Evolutionary conservation across 2,113 vertebrate species (phyloP).

Genomic region (Vanacampus margaritifer): DNA sequence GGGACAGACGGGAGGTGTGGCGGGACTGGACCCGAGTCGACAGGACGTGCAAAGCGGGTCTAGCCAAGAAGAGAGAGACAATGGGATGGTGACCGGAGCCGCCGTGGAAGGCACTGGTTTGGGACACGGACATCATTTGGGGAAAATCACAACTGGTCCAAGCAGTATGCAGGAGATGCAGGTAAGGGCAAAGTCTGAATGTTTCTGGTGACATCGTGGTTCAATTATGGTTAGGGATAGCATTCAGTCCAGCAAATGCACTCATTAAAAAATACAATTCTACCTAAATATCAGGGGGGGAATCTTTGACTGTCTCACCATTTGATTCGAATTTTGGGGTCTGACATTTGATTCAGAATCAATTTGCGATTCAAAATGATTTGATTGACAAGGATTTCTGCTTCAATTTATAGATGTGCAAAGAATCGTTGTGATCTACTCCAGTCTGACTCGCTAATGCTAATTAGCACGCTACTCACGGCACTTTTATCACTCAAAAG

Average conservation of each 20-base stretch:
- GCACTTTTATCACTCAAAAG: too few species aligned
- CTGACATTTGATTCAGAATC: too few species aligned
- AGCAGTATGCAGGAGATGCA: slow-evolving; percentile 78
- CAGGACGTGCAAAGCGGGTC: slow-evolving; percentile 66
- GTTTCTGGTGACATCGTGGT: not conserved
- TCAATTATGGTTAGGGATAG: not conserved
- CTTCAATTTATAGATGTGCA: too few species aligned
- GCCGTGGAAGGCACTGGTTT: slow-evolving; percentile 23
- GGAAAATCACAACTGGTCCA: slow-evolving; percentile 39
- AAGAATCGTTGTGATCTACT: too few species aligned
- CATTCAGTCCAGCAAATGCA: not conserved
- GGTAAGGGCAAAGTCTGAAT: slow-evolving; percentile 39
- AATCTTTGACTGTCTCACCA: too few species aligned
- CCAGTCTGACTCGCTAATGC: too few species aligned
- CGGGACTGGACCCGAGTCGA: slow-evolving; percentile 61
- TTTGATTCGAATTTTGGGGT: too few species aligned
- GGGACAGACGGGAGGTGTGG: slow-evolving; percentile 34
- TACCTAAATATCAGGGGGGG: too few species aligned
- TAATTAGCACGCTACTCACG: too few species aligned
- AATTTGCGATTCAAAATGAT: too few species aligned
- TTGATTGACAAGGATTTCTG: too few species aligned
- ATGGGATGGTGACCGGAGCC: slow-evolving; percentile 36
- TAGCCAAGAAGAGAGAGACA: slow-evolving; percentile 61
- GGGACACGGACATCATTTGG: slow-evolving; percentile 54
- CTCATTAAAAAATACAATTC: too few species aligned